Conservation (phyloP, 2,113 vertebrate genomes). For the Microtus montanus region DNA sequence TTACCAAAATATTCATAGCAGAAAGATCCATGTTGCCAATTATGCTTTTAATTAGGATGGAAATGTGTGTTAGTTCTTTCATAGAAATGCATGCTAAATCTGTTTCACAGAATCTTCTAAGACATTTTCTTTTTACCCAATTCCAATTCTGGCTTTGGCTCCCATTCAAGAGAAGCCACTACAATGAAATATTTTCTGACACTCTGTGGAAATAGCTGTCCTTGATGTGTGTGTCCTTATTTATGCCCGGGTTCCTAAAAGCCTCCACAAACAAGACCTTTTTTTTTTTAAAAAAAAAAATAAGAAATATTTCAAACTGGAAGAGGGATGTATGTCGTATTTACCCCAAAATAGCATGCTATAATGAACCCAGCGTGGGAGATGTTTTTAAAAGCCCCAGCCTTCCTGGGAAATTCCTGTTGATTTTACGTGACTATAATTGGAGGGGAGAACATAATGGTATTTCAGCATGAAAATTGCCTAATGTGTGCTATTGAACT, state of each 20-base stretch:
- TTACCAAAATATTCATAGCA: constrained; percentile 71
- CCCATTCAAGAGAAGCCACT: constrained; percentile 75
- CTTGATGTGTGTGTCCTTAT: constrained; percentile 69
- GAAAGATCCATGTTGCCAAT: constrained; percentile 71
- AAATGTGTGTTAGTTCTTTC: constrained; percentile 77
- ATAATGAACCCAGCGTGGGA: constrained; percentile 66
- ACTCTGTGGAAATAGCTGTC: constrained; percentile 76
- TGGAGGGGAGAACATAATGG: constrained; percentile 35
- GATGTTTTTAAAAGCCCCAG: constrained; percentile 33
- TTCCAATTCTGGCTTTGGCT: constrained; percentile 69
- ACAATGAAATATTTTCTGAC: constrained; percentile 81
- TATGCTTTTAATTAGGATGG: constrained; percentile 77
- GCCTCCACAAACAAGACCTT: constrained; percentile 66
- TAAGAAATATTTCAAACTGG: constrained; percentile 24
- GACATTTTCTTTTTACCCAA: constrained; percentile 56
- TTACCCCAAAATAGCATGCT: constrained; percentile 49
- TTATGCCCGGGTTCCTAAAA: constrained; percentile 43
- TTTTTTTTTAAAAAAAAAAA: constrained; percentile 39
- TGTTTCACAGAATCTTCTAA: constrained; percentile 75
- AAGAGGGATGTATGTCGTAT: constrained; percentile 31
- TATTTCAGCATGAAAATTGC: constrained; percentile 65
- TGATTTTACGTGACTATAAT: constrained; percentile 60
- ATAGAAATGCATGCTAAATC: constrained; percentile 74
- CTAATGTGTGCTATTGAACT: constrained; percentile 68
- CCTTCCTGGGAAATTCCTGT: constrained; percentile 50